These are phyloP conservation scores for Chascanopsetta lugubris DNA, from an alignment of 2,113 vertebrate genomes.

Conservation along the genomic window DNA sequence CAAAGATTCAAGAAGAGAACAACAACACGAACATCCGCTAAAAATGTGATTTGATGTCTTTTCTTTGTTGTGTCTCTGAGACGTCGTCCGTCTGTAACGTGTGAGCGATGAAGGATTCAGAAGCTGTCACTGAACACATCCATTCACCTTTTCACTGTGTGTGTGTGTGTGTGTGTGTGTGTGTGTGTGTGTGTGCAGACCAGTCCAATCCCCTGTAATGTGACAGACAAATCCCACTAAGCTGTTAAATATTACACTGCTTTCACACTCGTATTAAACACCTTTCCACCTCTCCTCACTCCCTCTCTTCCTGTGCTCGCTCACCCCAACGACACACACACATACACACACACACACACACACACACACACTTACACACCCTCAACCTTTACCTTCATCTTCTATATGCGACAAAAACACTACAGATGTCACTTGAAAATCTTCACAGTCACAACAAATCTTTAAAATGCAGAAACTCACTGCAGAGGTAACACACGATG, in stretches of 20 bases:
- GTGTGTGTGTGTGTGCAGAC: constrained; percentile 38
- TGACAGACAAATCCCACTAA: constrained; percentile 76
- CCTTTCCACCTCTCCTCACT: constrained; percentile 44
- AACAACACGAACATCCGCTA: too few relatives aligned
- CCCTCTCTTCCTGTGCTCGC: constrained; percentile 16
- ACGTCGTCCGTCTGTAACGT: background rate
- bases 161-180: constrained; percentile 16
- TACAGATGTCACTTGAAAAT: constrained; percentile 46
- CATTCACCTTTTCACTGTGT: constrained; percentile 29
- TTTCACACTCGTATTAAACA: constrained; percentile 69
- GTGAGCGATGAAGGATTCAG: constrained; percentile 36
- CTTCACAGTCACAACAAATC: constrained; percentile 48
- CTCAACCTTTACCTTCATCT: constrained; percentile 41
- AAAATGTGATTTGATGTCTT: too few relatives aligned
- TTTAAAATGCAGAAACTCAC: constrained; percentile 45
- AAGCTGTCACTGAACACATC: constrained; percentile 33
- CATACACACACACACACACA: constrained; percentile 35
- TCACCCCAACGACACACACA: constrained; percentile 11
- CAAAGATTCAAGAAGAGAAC: too few relatives aligned
- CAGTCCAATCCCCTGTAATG: constrained; percentile 65
- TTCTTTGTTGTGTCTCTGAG: background rate
- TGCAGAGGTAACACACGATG: constrained; percentile 20
- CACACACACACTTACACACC: constrained; percentile 26
- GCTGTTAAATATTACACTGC: constrained; percentile 77
- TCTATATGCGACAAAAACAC: constrained; percentile 55